A percentile compares a stretch with the other conserved stretches of the same genome.
Evolutionary conservation across 2,888 invertebrate genomes (phyloP).

Genomic region (Galerucella calmariensis): DNA sequence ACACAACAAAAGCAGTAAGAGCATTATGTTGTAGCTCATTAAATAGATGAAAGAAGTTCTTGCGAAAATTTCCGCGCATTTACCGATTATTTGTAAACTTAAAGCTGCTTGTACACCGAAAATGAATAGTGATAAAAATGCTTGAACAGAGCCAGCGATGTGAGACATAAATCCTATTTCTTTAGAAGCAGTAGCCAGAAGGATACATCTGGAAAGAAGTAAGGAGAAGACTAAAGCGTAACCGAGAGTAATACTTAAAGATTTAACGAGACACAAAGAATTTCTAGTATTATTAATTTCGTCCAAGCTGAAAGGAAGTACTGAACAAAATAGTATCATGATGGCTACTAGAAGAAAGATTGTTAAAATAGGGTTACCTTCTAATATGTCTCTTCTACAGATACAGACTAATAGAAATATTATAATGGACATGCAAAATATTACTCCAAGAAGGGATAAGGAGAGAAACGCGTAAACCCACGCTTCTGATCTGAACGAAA

Average conservation of each 20-base stretch:
- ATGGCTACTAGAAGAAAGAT: constrained; percentile 66
- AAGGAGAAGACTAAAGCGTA: constrained; percentile 74
- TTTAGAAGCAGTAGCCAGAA: constrained; percentile 74
- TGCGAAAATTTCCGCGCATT: constrained; percentile 66
- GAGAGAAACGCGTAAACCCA: constrained; percentile 75
- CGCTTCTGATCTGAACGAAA: constrained; percentile 58
- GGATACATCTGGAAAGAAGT: constrained; percentile 72
- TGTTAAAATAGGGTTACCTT: constrained; percentile 73
- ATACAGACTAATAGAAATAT: constrained; percentile 74
- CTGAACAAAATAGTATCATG: constrained; percentile 66
- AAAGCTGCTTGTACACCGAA: constrained; percentile 71
- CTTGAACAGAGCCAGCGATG: constrained; percentile 76
- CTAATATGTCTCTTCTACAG: constrained; percentile 73
- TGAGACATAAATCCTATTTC: constrained; percentile 77
- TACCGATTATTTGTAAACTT: constrained; percentile 65
- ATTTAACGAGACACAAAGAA: constrained; percentile 67
- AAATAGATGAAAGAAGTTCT: constrained; percentile 67
- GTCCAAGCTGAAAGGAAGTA: constrained; percentile 67
- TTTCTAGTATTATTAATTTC: constrained; percentile 48
- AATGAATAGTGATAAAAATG: constrained; percentile 73
- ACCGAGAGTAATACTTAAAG: constrained; percentile 70
- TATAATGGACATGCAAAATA: constrained; percentile 73
- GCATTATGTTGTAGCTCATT: constrained; percentile 72
- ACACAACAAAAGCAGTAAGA: constrained; percentile 69
- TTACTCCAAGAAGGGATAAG: constrained; percentile 73